phyloP scores from a whole-genome alignment of 2,888 invertebrate genomes.

The Leptura quadrifasciata region DNA sequence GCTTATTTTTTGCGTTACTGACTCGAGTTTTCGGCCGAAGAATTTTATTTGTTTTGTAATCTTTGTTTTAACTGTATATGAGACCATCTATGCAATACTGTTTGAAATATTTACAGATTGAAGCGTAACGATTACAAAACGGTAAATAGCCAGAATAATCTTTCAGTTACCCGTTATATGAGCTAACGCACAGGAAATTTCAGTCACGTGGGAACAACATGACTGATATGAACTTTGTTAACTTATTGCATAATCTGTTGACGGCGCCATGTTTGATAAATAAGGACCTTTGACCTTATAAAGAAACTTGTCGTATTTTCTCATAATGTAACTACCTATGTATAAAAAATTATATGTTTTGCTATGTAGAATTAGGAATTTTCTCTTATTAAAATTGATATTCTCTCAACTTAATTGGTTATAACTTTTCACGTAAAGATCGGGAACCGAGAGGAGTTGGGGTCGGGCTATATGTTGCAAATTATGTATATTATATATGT shows the following conservation, averaged over 20 bases:
- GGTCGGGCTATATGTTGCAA: no score
- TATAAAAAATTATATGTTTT: not conserved
- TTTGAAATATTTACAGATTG: no score
- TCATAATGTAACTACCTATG: slow-evolving; percentile 5
- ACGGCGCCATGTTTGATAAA: slow-evolving; percentile 12
- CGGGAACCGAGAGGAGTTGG: no score
- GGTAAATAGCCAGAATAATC: not conserved
- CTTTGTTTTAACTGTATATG: no score
- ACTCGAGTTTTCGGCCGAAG: no score
- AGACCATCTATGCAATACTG: no score
- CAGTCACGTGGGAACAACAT: slow-evolving; percentile 19
- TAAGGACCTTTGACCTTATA: slow-evolving; percentile 23
- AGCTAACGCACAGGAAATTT: not conserved
- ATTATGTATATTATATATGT: no score
- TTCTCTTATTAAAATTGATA: no score
- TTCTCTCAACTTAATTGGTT: no score
- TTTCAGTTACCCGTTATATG: not conserved
- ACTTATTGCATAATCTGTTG: slow-evolving; percentile 28
- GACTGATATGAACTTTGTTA: slow-evolving; percentile 29
- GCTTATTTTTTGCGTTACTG: no score
- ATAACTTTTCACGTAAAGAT: no score
- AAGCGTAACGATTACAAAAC: not conserved
- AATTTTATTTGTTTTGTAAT: no score
- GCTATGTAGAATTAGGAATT: not conserved
- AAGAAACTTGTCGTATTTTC: not conserved